Base-by-base conservation (phyloP, 2,113 vertebrate genomes). In the Eptatretus burgeri region DNA sequence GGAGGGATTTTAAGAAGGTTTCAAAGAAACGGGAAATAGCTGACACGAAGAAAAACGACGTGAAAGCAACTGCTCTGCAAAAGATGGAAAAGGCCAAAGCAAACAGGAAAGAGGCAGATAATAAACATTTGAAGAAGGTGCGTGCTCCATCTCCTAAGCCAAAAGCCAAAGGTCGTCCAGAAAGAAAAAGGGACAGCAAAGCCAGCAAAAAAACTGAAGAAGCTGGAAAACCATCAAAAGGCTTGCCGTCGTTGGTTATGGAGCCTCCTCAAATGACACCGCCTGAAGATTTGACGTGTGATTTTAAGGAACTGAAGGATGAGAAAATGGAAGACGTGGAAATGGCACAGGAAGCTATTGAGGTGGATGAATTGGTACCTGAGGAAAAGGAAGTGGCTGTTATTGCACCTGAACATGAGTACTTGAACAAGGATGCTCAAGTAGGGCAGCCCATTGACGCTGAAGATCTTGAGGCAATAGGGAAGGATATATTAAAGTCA, bases 251-350 rank as follows among this genome's bases (percentile, higher is more conserved):
- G 56, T 12, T 60, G 56, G n/a, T 60, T 11, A n/a, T 11, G 56
- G n/a, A n/a, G 13, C 12, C 56, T 11, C 56, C 56, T 51, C 72
- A 76, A 16, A 71, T 86, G 14, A 95, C 91, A 53, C 88, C 89
- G 10, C 91, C 91, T 9, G 91, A 98, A 70, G 91, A 98, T 69
- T 83, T 98, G 51, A 93, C 87, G 9, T 82, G 83, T 68, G 87
- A 94, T 73, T 93, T 94, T 71, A 86, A 94, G 75, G 81, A 82
- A 64, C 69, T 96, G 68, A 86, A 78, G 71, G 82, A 88, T 66
- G 80, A 85, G 71, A 51, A 50, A 10, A n/a, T 60, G n/a, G 13
- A n/a, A 18, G 69, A 71, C 51, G 71, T 52, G 62, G 71, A 74
- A 51, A 5, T 64, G 20, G 64, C 63, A 67, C 68, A 65, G 5